Percentiles rank a stretch among this genome's conserved stretches.
Evolutionary conservation across 2,888 invertebrate genomes (phyloP).

Genomic region (Drosophila peninsularis): DNA sequence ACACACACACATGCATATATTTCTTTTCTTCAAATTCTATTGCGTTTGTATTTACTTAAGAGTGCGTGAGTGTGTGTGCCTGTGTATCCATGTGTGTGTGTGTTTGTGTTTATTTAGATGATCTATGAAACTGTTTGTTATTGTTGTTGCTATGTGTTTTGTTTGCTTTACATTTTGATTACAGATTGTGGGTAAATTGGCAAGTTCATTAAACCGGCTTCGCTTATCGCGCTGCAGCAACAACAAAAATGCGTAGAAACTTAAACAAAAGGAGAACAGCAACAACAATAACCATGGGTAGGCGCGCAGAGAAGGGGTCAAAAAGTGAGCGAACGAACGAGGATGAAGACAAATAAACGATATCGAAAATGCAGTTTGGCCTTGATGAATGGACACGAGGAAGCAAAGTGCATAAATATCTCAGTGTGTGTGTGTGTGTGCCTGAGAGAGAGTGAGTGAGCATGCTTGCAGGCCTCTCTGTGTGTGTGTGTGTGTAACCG

Average conservation of each 20-base stretch:
- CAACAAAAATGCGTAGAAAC: conserved; percentile 47
- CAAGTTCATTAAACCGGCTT: conserved; percentile 74
- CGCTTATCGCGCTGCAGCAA: conserved; percentile 40
- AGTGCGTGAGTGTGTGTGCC: not conserved
- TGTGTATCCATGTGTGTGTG: not conserved
- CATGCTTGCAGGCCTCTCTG: conserved; percentile 6
- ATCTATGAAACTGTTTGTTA: conserved; percentile 33
- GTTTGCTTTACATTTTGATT: conserved; percentile 38
- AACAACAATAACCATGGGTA: conserved; percentile 11
- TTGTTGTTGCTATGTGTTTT: conserved; percentile 39
- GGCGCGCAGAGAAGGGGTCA: conserved; percentile 8
- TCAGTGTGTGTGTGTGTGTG: conserved; percentile 7
- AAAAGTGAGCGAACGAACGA: conserved; percentile 6
- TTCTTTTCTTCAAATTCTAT: conserved; percentile 3
- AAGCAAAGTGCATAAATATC: conserved; percentile 37
- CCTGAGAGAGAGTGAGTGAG: conserved; percentile 11
- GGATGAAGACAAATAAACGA: conserved; percentile 55
- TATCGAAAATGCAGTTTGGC: conserved; percentile 69
- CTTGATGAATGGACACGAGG: conserved; percentile 58
- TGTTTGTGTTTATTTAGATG: conserved; percentile 15
- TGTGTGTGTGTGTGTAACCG: not conserved
- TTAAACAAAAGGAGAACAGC: conserved; percentile 62
- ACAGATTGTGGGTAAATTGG: conserved; percentile 61
- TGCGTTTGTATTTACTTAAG: not conserved
- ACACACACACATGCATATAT: not conserved